These are phyloP conservation scores for Acronicta alni DNA, from an alignment of 2,888 invertebrate genomes.

Conservation along the genomic window DNA sequence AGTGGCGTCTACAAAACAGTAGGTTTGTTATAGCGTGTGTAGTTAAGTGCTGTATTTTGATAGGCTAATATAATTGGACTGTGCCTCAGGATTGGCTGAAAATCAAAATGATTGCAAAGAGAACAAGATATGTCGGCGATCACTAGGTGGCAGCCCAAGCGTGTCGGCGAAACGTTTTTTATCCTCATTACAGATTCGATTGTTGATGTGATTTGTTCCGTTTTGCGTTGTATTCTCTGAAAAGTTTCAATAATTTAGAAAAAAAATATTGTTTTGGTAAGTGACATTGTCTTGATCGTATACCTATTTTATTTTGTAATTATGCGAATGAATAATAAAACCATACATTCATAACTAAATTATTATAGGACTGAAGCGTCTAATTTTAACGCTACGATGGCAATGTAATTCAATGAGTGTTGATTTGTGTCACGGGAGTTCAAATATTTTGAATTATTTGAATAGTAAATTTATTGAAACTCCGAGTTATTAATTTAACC, in stretches of 20 bases:
- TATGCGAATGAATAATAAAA: slow-evolving; percentile 10
- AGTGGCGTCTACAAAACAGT: slow-evolving; percentile 62
- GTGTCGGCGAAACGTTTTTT: slow-evolving; percentile 83
- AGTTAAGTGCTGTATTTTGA: slow-evolving; percentile 15
- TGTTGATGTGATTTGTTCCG: slow-evolving; percentile 81
- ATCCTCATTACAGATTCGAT: slow-evolving; percentile 79
- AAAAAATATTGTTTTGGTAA: slow-evolving; percentile 82
- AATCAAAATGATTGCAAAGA: slow-evolving; percentile 43
- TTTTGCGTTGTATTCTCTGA: slow-evolving; percentile 77
- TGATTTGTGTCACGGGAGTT: slow-evolving; percentile 55
- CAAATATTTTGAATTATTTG: slow-evolving; percentile 11
- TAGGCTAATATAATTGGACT: slow-evolving; percentile 49
- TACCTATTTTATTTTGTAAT: slow-evolving; percentile 21
- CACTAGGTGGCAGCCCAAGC: slow-evolving; percentile 68
- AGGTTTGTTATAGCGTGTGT: slow-evolving; percentile 74
- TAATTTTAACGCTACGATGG: slow-evolving; percentile 54
- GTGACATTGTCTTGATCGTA: slow-evolving; percentile 67
- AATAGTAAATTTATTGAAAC: neutral
- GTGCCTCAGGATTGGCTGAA: slow-evolving; percentile 55
- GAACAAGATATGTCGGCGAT: slow-evolving; percentile 77
- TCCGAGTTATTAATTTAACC: neutral
- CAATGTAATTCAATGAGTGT: slow-evolving; percentile 62
- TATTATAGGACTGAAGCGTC: slow-evolving; percentile 38
- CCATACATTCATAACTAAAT: slow-evolving; percentile 5
- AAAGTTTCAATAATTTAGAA: slow-evolving; percentile 72